phyloP scores from a whole-genome alignment of 2,888 invertebrate species.

The Eupeodes latifasciatus region DNA sequence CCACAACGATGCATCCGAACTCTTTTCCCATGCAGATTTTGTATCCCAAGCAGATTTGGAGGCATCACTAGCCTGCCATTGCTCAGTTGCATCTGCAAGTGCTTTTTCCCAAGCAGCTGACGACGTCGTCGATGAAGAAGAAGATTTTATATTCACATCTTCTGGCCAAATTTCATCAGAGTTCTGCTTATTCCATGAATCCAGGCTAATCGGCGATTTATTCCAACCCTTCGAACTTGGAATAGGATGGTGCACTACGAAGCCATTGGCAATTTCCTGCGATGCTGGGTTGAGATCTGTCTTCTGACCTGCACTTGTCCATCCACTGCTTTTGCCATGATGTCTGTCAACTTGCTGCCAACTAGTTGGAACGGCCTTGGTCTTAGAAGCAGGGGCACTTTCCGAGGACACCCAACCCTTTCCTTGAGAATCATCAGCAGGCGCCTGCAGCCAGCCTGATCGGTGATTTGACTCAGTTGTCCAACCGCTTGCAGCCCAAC shows the following conservation, averaged over 20 bases:
- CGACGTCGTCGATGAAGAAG: background rate
- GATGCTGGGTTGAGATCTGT: constrained; percentile 48
- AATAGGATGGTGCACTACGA: constrained; percentile 58
- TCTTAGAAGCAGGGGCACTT: constrained; percentile 1
- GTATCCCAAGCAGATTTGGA: background rate
- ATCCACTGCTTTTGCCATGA: constrained; percentile 41
- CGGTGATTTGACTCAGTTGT: constrained; percentile 33
- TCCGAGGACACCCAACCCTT: constrained; percentile 51
- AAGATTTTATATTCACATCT: background rate
- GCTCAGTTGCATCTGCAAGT: background rate
- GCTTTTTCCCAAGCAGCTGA: constrained; percentile 42
- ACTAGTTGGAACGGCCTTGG: constrained; percentile 55
- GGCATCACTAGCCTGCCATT: constrained; percentile 22
- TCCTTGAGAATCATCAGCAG: constrained; percentile 22
- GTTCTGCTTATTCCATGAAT: constrained; percentile 43
- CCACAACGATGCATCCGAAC: constrained; percentile 11
- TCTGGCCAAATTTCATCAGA: constrained; percentile 41
- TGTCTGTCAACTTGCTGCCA: constrained; percentile 63
- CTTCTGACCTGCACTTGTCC: constrained; percentile 40
- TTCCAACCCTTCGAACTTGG: constrained; percentile 42
- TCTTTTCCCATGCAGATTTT: constrained; percentile 41
- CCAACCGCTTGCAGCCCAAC: constrained; percentile 48
- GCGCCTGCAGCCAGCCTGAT: constrained; percentile 38
- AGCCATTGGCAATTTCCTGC: constrained; percentile 52
- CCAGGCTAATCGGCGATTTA: background rate